Percentiles rank a stretch among this genome's conserved stretches.
Evolutionary conservation across 2,113 vertebrate species (phyloP).

Genomic region (Aphyosemion australe): DNA sequence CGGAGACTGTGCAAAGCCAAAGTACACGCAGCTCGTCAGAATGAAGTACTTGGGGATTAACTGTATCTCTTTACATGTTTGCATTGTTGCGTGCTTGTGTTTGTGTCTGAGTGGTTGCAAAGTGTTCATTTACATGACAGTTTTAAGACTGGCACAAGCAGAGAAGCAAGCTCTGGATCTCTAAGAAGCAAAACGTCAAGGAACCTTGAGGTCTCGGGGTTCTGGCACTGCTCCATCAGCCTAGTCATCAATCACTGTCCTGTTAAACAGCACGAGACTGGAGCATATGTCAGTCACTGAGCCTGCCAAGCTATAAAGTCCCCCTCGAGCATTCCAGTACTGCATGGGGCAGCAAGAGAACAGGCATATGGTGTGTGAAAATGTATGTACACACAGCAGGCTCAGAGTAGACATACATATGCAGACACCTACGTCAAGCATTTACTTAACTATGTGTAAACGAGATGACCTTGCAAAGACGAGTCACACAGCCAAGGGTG

Average conservation of each 20-base stretch:
- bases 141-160: conserved; percentile 41
- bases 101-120: conserved; percentile 16
- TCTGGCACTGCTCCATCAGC: conserved; percentile 45
- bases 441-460: conserved; percentile 11
- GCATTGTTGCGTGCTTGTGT: conserved; percentile 6
- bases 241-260: conserved; percentile 56
- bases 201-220: conserved; percentile 34
- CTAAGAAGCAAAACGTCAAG: conserved; percentile 21
- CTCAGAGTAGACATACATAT: conserved; percentile 9
- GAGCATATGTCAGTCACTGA: conserved; percentile 9
- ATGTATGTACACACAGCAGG: conserved; percentile 1
- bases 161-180: conserved; percentile 40
- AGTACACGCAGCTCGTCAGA: conserved; percentile 12
- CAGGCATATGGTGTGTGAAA: background rate
- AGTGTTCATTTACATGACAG: conserved; percentile 11
- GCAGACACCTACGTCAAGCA: background rate
- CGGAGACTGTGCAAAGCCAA: conserved; percentile 3
- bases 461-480: background rate
- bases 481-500: background rate
- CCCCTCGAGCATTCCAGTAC: conserved; percentile 47
- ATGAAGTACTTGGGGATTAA: conserved; percentile 11
- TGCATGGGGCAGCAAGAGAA: conserved; percentile 23
- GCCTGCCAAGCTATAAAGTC: conserved; percentile 36
- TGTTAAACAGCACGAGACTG: conserved; percentile 36
- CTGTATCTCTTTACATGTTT: background rate